Percentiles rank a stretch among this genome's conserved stretches.
Conservation (phyloP, 2,888 invertebrate genomes). For the Acleris sparsana region DNA sequence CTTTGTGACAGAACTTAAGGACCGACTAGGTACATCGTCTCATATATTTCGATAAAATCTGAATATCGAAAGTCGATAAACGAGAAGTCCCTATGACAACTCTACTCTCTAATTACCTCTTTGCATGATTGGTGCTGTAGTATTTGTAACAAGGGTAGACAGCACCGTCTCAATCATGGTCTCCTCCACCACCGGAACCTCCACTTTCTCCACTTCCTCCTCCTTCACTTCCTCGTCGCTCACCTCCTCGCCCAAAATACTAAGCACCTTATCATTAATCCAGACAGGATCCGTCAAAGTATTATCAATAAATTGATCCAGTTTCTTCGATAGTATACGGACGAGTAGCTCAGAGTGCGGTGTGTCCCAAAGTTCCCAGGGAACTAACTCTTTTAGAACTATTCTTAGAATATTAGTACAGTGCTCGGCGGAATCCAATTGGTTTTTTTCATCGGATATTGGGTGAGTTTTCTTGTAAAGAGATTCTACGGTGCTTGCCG, state of each 20-base stretch:
- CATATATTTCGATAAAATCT: too few species aligned
- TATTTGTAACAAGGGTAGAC: constrained; percentile 47
- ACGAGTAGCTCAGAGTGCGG: constrained; percentile 85
- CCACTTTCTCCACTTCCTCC: constrained; percentile 23
- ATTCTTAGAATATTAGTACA: constrained; percentile 84
- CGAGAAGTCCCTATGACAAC: too few species aligned
- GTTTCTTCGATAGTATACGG: constrained; percentile 84
- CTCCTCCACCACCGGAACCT: constrained; percentile 33
- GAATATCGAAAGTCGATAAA: too few species aligned
- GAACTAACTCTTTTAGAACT: constrained; percentile 85
- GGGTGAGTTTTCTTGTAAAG: constrained; percentile 76
- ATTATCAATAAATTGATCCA: constrained; percentile 76
- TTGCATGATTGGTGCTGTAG: constrained; percentile 51
- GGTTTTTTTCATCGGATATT: constrained; percentile 62
- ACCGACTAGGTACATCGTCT: too few species aligned
- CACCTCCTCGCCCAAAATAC: constrained; percentile 44
- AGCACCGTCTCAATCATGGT: constrained; percentile 50
- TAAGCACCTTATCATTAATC: constrained; percentile 71
- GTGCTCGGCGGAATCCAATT: constrained; percentile 78
- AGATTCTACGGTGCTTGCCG: constrained; percentile 67
- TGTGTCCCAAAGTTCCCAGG: constrained; percentile 87
- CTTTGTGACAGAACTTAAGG: too few species aligned
- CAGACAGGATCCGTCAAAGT: constrained; percentile 79
- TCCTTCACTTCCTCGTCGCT: constrained; percentile 18
- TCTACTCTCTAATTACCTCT: too few species aligned